Evolutionary conservation across 2,113 vertebrate species (phyloP).

Genomic region (Stigmatopora nigra): DNA sequence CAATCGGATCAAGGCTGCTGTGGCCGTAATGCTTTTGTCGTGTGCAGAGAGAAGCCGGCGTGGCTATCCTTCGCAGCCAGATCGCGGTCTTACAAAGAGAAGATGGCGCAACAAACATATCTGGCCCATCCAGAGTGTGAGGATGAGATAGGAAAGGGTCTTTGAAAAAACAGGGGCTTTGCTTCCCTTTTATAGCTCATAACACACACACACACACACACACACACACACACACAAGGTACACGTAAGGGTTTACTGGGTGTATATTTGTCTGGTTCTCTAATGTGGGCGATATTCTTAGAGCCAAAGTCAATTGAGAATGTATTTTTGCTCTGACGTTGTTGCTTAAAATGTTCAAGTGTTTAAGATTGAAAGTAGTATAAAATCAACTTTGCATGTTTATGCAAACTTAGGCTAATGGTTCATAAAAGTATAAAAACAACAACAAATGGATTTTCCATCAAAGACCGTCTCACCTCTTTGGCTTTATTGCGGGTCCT

Average conservation of each 20-base stretch:
- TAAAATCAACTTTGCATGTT: too few species aligned
- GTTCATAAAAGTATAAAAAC: neutral
- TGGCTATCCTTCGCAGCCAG: constrained; percentile 30
- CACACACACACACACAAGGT: neutral
- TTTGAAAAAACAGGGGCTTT: constrained; percentile 52
- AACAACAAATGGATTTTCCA: neutral
- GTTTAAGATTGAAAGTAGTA: neutral
- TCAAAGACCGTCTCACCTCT: constrained; percentile 69
- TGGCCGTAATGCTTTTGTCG: constrained; percentile 42
- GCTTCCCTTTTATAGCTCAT: constrained; percentile 47
- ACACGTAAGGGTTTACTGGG: neutral
- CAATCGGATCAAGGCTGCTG: constrained; percentile 46
- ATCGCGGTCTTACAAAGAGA: constrained; percentile 40
- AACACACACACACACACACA: constrained; percentile 20
- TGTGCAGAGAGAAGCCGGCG: constrained; percentile 16
- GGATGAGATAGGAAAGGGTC: constrained; percentile 10
- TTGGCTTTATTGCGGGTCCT: constrained; percentile 84
- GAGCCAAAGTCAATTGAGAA: neutral
- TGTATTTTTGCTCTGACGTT: neutral
- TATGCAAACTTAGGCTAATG: too few species aligned
- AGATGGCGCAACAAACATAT: constrained; percentile 60
- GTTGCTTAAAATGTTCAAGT: neutral
- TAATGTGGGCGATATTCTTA: neutral
- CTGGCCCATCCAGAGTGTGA: constrained; percentile 51
- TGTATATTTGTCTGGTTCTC: neutral